phyloP scores from a whole-genome alignment of 2,888 invertebrate species.

The Acronicta leporina region DNA sequence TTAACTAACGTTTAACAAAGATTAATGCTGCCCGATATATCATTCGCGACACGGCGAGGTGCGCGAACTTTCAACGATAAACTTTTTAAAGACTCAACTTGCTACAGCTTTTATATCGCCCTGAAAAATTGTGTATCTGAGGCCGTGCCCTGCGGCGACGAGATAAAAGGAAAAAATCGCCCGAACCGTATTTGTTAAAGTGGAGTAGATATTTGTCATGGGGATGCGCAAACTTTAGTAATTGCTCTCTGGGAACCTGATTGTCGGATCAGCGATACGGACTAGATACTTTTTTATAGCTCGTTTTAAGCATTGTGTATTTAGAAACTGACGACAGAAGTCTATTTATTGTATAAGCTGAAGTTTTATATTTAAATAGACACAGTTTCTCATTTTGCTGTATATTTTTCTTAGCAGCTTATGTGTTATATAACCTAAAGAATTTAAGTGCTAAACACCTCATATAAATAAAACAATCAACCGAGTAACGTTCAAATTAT shows the following conservation, averaged over 20 bases:
- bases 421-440: too few relatives aligned
- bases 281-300: conserved; percentile 39
- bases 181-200: conserved; percentile 81
- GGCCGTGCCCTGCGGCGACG: conserved; percentile 77
- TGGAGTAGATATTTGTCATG: conserved; percentile 85
- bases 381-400: neutral
- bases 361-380: conserved; percentile 2
- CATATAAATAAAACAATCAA: too few relatives aligned
- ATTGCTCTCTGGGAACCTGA: conserved; percentile 80
- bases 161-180: conserved; percentile 85
- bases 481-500: too few relatives aligned
- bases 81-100: conserved; percentile 88
- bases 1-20: conserved; percentile 83
- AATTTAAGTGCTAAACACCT: too few relatives aligned
- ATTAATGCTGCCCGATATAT: conserved; percentile 85
- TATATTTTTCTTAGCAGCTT: too few relatives aligned
- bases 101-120: conserved; percentile 79
- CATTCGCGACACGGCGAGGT: conserved; percentile 80
- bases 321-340: conserved; percentile 29
- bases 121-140: conserved; percentile 87
- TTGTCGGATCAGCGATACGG: conserved; percentile 53
- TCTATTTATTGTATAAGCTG: conserved; percentile 12
- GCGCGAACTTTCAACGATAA: conserved; percentile 85
- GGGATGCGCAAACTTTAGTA: conserved; percentile 76
- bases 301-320: conserved; percentile 23